A percentile compares a stretch with the other conserved stretches of the same genome.
Evolutionary conservation across 2,113 vertebrate genomes (phyloP).

Genomic region (Apteryx mantelli): DNA sequence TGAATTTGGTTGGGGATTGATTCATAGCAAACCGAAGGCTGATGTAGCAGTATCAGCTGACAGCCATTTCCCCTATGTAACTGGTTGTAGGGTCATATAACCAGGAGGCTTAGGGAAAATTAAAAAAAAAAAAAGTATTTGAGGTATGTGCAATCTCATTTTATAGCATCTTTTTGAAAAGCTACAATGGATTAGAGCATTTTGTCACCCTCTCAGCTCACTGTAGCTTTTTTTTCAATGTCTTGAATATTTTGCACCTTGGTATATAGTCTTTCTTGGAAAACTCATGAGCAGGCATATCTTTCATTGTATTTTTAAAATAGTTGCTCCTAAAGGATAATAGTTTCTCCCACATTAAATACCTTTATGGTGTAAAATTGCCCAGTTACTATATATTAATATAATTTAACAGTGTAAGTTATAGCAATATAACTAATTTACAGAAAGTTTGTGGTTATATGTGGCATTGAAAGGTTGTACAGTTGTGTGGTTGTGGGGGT

Average conservation of each 20-base stretch:
- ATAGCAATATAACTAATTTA: neutral
- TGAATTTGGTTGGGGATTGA: neutral
- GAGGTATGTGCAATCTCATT: neutral
- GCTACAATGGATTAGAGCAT: neutral
- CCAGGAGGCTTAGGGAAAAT: neutral
- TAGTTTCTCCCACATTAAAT: neutral
- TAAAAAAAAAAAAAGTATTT: neutral
- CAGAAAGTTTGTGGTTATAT: neutral
- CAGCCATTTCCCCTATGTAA: neutral
- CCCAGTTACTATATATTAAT: neutral
- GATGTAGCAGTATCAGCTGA: neutral
- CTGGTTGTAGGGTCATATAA: neutral
- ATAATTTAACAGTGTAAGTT: neutral
- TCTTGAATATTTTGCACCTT: neutral
- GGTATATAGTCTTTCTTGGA: neutral
- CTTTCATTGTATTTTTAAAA: neutral
- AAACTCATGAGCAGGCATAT: neutral
- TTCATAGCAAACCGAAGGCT: neutral
- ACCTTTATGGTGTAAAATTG: too few species aligned
- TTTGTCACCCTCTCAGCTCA: neutral
- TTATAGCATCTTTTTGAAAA: neutral
- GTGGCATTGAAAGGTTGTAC: neutral
- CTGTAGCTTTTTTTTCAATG: neutral
- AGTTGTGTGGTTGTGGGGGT: too few species aligned
- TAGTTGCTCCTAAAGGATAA: neutral